Evolutionary conservation across 2,888 invertebrate species (phyloP), one percentile per base, ranked within the genome.

Genomic region (Nebria salina): DNA sequence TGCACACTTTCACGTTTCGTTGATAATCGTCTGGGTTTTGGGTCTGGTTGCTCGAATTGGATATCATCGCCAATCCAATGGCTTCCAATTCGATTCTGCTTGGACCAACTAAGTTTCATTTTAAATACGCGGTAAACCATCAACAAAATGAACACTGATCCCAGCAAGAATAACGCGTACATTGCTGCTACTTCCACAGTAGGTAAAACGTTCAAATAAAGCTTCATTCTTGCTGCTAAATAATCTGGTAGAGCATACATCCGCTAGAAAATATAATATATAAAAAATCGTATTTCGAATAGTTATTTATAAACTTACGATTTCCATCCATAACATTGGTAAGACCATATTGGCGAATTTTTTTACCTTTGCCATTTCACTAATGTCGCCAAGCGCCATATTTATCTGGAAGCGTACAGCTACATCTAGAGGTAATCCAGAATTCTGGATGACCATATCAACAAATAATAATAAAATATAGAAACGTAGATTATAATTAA

Each of bases 311-410:
- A 26, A 4, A 93, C 95, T 95, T 92, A 96, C 97, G 87, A 96
- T 95, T 91, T 97, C 96, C 84, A 96, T 96, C 97, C 97, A 97
- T 3, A 97, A 89, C 86, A 97, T 90, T 0, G 97, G 97, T 3
- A 96, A 89, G 11, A 95, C 92, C 87, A 95, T 90, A 84, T 95
- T 90, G 76, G 93, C 90, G 86, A 97, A 96, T 79, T 89, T 90
- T 1, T 91, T 92, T 0, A 93, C 92, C 85, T 94, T 92, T 1
- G 92, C 91, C 85, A 96, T 94, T 5, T 88, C 87, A 1, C 91
- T 90, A 74, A 97, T 90, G 86, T 95, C 92, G 34, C 92, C 92
- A 43, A 97, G 89, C 0, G 94, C 95, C 94, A 97, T 93, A 88
- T 97, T 97, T 86, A 97, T 97, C 89, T 97, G 97, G 86, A 96